phyloP scores from a whole-genome alignment of 2,888 invertebrate genomes.

The Pedicia rivosa region DNA sequence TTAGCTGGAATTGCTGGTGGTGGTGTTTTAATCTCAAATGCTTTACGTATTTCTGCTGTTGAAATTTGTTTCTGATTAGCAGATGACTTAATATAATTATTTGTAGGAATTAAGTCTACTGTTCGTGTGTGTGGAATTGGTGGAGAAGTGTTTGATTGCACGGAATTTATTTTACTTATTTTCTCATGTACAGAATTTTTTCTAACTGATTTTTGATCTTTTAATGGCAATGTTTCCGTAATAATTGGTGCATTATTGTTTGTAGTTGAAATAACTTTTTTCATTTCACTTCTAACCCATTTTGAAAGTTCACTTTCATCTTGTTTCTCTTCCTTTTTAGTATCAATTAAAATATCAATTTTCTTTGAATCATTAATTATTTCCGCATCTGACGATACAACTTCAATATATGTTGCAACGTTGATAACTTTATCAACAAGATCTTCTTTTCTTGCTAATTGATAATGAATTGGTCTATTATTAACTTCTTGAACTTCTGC shows the following conservation, averaged over 20 bases:
- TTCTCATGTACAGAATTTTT: no score
- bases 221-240: no score
- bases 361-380: conserved; percentile 10
- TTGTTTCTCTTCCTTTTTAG: background rate
- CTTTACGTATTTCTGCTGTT: conserved; percentile 29
- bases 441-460: conserved; percentile 20
- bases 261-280: no score
- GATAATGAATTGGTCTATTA: conserved; percentile 20
- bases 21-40: conserved; percentile 21
- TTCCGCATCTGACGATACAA: conserved; percentile 30
- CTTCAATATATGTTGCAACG: conserved; percentile 29
- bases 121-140: conserved; percentile 10
- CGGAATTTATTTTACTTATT: no score
- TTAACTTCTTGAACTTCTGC: conserved; percentile 10
- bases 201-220: no score
- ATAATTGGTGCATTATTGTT: no score
- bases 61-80: conserved; percentile 10
- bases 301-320: background rate
- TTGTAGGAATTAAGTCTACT: background rate
- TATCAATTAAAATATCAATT: no score
- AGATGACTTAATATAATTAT: no score
- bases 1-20: conserved; percentile 6
- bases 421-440: conserved; percentile 30
- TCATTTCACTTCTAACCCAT: background rate
- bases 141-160: conserved; percentile 9